Base-by-base conservation (phyloP, 37 sponge, comb jelly and placozoan species). In the Corticium candelabrum region DNA sequence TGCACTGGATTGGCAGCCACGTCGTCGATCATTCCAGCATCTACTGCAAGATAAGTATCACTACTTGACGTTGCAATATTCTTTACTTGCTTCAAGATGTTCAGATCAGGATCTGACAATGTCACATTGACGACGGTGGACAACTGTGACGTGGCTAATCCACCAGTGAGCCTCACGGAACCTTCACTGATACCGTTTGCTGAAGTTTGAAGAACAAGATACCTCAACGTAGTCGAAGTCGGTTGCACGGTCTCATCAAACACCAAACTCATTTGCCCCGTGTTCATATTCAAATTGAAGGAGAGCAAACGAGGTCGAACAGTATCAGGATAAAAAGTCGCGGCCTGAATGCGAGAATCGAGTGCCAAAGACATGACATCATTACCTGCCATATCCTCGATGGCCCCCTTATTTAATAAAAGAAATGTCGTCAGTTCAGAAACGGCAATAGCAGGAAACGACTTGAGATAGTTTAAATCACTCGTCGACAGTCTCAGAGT, bases 221-320 rank as follows among this genome's bases (percentile, higher is more conserved):
- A 79, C n/a, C 74, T 72, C 1, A 80, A 43, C 29, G 78, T 74
- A 39, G 89, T 33, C 37, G 89, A 80, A 3, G 38, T 38, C 7
- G 79, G 67, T 3, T 36, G 37, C 30, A 90, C 85, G 27, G 95
- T 89, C 38, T 94, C 91, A 78, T 90, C 87, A 84, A 94, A 94
- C 0, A 78, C 80, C n/a, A 94, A 84, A 29, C 40, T 74, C 11
- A 94, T 40, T 30, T 71, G 21, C 2, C 85, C 89, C 2, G 7
- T 34, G 41, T 88, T 70, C 74, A 90, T 32, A 74, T 94, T 85
- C 3, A 94, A 83, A 1, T 77, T 74, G 41, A 86, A 94, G 68
- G 72, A 30, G 5, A 80, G 67, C 76, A 94, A 77, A 15, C 70
- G 67, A 11, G 95, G 95, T 29, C 41, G 71, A 7, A 83, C 90